phyloP scores from a whole-genome alignment of 2,113 vertebrate genomes.

The Eudyptes chrysolophus region DNA sequence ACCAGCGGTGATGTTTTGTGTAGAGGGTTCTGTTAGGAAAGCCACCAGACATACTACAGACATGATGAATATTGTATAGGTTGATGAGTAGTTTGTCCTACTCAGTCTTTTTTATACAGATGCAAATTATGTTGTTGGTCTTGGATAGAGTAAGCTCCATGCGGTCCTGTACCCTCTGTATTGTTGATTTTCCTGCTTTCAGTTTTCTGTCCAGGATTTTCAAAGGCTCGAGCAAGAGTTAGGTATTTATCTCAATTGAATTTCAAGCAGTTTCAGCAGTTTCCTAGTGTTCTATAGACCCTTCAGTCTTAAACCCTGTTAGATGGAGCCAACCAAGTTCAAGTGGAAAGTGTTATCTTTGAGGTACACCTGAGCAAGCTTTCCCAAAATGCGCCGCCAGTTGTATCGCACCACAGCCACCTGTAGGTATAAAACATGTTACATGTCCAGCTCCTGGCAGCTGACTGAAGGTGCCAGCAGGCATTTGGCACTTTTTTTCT shows the following conservation, averaged over 20 bases:
- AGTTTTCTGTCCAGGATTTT: not conserved
- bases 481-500: not conserved
- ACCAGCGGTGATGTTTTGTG: not conserved
- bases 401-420: fast-evolving
- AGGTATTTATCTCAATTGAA: not conserved
- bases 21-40: not conserved
- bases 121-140: not conserved
- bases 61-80: not conserved
- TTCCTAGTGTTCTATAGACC: not conserved
- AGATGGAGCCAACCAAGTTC: not conserved
- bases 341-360: not conserved
- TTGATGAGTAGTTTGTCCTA: not conserved
- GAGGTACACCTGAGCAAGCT: not conserved
- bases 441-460: not conserved
- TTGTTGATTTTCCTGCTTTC: not conserved
- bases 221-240: not conserved
- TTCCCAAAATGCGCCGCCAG: not conserved
- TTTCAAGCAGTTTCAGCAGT: not conserved
- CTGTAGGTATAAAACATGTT: not conserved
- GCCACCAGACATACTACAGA: not conserved
- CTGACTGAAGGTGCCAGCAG: not conserved
- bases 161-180: not conserved
- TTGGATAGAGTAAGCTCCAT: not conserved
- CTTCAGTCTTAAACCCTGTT: not conserved
- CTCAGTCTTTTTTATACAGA: not conserved